A percentile compares a stretch with the other conserved stretches of the same genome.
phyloP scores from a whole-genome alignment of 92 coral and sea anemone genomes.

The Zoanthus solanderi region DNA sequence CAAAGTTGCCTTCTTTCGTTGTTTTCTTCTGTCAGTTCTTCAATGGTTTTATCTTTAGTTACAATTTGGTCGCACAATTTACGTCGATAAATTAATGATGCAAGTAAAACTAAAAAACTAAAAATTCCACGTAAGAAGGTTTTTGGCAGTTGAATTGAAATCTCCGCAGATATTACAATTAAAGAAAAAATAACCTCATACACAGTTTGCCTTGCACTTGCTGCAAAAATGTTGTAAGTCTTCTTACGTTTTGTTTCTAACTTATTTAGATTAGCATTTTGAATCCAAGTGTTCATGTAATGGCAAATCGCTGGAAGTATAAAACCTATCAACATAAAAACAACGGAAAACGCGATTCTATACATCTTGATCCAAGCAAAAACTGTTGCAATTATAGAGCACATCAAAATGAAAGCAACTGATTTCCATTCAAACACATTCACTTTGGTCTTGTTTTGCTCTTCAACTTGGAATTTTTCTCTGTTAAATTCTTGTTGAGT shows the following conservation, averaged over 20 bases:
- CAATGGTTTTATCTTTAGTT: conserved; percentile 42
- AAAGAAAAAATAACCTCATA: conserved; percentile 31
- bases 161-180: conserved; percentile 1
- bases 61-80: conserved; percentile 38
- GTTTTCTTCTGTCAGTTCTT: conserved; percentile 53
- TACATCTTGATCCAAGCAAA: conserved; percentile 22
- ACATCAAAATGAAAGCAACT: not conserved
- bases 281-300: not conserved
- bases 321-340: conserved; percentile 13
- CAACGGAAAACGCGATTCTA: conserved; percentile 15
- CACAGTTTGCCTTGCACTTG: not conserved
- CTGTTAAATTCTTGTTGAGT: conserved; percentile 7
- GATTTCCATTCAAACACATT: conserved; percentile 8
- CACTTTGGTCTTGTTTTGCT: not conserved
- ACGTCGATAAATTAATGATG: conserved; percentile 47
- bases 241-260: not conserved
- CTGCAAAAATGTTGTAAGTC: not conserved
- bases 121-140: not conserved
- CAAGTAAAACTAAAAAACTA: conserved; percentile 38
- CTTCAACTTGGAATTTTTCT: not conserved
- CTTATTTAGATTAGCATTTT: not conserved
- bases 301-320: conserved; percentile 18
- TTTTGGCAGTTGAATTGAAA: conserved; percentile 15
- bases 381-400: not conserved
- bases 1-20: conserved; percentile 56